Evolutionary conservation across 1,140 invertebrate genomes (phyloP).

Genomic region (Solenopsis fugax): DNA sequence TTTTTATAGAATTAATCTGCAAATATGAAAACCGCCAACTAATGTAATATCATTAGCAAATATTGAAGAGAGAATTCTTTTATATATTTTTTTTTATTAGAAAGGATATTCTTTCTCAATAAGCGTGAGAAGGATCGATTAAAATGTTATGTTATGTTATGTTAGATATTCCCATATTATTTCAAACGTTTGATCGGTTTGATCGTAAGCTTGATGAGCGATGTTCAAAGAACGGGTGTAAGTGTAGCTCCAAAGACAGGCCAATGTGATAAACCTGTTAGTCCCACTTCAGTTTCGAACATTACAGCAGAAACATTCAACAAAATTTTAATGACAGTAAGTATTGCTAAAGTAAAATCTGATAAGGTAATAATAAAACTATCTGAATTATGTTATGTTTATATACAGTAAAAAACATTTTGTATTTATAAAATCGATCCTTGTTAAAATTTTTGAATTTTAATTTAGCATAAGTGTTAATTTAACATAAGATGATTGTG

Average conservation of each 20-base stretch:
- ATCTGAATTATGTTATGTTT: neutral
- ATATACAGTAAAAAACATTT: too few relatives aligned
- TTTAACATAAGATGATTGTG: too few relatives aligned
- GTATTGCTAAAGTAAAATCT: neutral
- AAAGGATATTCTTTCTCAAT: neutral
- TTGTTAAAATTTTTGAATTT: too few relatives aligned
- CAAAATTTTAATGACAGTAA: constrained; percentile 70
- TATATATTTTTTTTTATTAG: neutral
- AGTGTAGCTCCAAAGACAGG: constrained; percentile 74
- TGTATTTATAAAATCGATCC: too few relatives aligned
- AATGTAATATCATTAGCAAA: neutral
- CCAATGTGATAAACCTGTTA: constrained; percentile 63
- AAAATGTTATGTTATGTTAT: constrained; percentile 28
- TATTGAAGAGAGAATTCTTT: neutral
- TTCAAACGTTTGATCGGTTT: constrained; percentile 79
- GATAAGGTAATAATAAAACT: neutral
- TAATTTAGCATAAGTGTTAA: too few relatives aligned
- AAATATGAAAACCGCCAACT: neutral
- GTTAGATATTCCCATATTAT: constrained; percentile 79
- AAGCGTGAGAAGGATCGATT: neutral
- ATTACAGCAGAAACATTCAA: constrained; percentile 69
- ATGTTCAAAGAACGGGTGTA: constrained; percentile 77
- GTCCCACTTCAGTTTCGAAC: constrained; percentile 55
- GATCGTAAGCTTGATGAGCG: constrained; percentile 75
- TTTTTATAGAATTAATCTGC: neutral